Evolutionary conservation across 2,113 vertebrate species (phyloP), one percentile per base, ranked within the genome.

Genomic region (Abramis brama): DNA sequence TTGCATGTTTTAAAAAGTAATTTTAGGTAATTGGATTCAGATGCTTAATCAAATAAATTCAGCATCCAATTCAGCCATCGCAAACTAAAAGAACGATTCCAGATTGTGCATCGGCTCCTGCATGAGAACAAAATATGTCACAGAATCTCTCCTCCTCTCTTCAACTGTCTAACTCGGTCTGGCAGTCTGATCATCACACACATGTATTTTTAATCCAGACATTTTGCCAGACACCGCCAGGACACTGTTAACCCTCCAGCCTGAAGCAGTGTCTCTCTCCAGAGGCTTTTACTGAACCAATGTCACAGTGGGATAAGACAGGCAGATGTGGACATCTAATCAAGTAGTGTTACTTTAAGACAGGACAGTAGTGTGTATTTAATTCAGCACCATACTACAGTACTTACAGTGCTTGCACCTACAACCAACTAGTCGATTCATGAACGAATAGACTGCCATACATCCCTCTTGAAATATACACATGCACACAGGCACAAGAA

Each of bases 181-280:
- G 77, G 21, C 45, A 84, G 80, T 87, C 73, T 68, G 57, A 83
- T 55, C 85, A 45, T 64, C 66, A 84, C 71, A 77, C 23, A 36
- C 73, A 78, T 52, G n/a, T 45, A 83, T 83, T 73, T 83, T 83
- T 73, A 83, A 83, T 57, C 33, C 68, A 82, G 80, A 73, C 68
- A 59, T 57, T 83, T 83, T 83, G 68, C 82, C 50, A 74, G 68
- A 83, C 60, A 80, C 68, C 39, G 50, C 21, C 66, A n/a, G 23
- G 15, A 73, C 77, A 8, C 55, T 39, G 21, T 43, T 79, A 60
- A 59, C 57, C 77, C 77, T 81, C n/a, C 1, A 3, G 25, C 79
- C 79, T 59, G 82, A 27, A 82, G 80, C 80, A 52, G 45, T n/a
- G 62, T 70, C 82, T 83, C 68, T 57, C 64, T 83, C 82, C 13